These are phyloP conservation scores for Anoplius nigerrimus DNA, from an alignment of 2,888 invertebrate genomes.

Conservation along the genomic window DNA sequence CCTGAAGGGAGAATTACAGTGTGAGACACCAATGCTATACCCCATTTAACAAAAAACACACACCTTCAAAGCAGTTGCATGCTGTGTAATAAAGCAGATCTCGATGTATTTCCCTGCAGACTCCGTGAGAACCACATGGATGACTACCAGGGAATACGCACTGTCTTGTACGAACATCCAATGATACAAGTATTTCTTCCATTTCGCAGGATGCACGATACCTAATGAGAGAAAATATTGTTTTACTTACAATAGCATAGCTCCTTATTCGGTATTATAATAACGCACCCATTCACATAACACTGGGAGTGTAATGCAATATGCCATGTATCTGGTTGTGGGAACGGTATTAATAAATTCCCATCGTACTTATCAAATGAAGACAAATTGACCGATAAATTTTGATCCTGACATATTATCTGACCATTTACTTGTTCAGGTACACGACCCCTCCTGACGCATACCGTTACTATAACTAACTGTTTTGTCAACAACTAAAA, in stretches of 20 bases:
- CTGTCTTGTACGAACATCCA: constrained; percentile 73
- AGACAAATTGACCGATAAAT: constrained; percentile 62
- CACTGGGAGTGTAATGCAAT: constrained; percentile 73
- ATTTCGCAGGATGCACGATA: constrained; percentile 68
- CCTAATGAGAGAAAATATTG: constrained; percentile 41
- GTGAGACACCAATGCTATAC: constrained; percentile 14
- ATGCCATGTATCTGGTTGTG: constrained; percentile 75
- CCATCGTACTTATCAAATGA: constrained; percentile 55
- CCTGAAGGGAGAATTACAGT: constrained; percentile 66
- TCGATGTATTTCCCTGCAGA: constrained; percentile 75
- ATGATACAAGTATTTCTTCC: constrained; percentile 73
- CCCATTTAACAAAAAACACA: constrained; percentile 13
- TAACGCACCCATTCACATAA: constrained; percentile 67
- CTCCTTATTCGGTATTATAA: neutral
- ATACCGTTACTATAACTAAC: constrained; percentile 64
- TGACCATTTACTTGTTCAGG: constrained; percentile 60
- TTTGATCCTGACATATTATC: constrained; percentile 61
- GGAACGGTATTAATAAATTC: constrained; percentile 74
- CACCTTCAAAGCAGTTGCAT: constrained; percentile 75
- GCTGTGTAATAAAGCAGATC: constrained; percentile 75
- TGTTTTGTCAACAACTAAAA: constrained; percentile 59
- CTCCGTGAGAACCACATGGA: constrained; percentile 74
- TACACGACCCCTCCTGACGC: constrained; percentile 66
- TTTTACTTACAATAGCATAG: neutral
- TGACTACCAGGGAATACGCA: constrained; percentile 73